Evolutionary conservation across 2,888 invertebrate species (phyloP).

Genomic region (Drymonia ruficornis): DNA sequence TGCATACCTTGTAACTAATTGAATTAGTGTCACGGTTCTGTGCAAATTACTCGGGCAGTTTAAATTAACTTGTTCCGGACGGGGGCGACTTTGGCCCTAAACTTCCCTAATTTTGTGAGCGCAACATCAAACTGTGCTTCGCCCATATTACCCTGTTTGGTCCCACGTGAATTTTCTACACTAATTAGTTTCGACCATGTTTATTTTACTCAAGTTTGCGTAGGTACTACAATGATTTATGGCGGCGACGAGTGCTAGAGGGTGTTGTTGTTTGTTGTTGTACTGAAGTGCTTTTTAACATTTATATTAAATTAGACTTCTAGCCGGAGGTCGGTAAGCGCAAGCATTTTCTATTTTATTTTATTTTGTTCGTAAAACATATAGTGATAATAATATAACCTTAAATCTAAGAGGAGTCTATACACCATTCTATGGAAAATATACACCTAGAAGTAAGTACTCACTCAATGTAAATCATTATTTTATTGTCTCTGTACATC

Average conservation of each 20-base stretch:
- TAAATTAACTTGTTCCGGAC: slow-evolving; percentile 81
- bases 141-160: slow-evolving; percentile 76
- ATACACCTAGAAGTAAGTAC: too few relatives aligned
- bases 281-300: slow-evolving; percentile 16
- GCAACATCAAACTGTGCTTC: slow-evolving; percentile 82
- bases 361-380: too few relatives aligned
- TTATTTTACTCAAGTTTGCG: slow-evolving; percentile 79
- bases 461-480: too few relatives aligned
- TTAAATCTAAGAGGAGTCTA: too few relatives aligned
- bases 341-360: too few relatives aligned
- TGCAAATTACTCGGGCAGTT: slow-evolving; percentile 80
- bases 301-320: slow-evolving; percentile 19
- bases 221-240: slow-evolving; percentile 77
- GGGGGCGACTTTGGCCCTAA: slow-evolving; percentile 79
- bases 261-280: slow-evolving; percentile 40
- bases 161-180: slow-evolving; percentile 82
- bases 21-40: slow-evolving; percentile 79
- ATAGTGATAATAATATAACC: too few relatives aligned
- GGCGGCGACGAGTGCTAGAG: slow-evolving; percentile 53
- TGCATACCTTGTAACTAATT: slow-evolving; percentile 77
- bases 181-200: slow-evolving; percentile 81
- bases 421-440: too few relatives aligned
- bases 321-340: neutral
- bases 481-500: too few relatives aligned
- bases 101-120: slow-evolving; percentile 82